These are phyloP conservation scores for Cantharis rufa DNA, from an alignment of 2,888 invertebrate species.

Conservation along the genomic window DNA sequence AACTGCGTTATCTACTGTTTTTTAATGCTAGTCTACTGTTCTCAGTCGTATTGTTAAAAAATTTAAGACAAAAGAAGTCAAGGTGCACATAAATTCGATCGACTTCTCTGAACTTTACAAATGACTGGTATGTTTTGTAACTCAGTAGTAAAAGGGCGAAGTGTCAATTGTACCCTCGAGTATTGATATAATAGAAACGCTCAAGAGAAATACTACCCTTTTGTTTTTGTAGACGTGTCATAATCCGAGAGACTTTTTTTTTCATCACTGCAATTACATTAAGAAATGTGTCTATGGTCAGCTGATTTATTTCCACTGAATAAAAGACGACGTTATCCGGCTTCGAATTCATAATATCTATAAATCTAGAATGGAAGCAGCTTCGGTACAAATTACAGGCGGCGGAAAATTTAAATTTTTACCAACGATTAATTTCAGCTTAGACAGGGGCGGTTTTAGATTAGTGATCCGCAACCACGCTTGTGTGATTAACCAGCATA, in stretches of 20 bases:
- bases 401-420: neutral
- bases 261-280: neutral
- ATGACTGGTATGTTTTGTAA: constrained; percentile 25
- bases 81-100: constrained; percentile 28
- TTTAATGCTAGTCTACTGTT: neutral
- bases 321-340: neutral
- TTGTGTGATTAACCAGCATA: neutral
- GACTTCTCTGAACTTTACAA: constrained; percentile 30
- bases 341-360: neutral
- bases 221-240: constrained; percentile 24
- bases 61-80: constrained; percentile 28
- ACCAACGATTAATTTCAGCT: neutral
- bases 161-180: constrained; percentile 34
- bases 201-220: constrained; percentile 24
- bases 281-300: neutral
- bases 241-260: constrained; percentile 8
- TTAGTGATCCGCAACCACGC: neutral
- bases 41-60: constrained; percentile 20
- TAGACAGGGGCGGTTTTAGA: neutral
- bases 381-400: neutral
- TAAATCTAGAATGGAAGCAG: neutral
- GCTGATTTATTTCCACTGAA: neutral
- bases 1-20: neutral
- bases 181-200: constrained; percentile 24
- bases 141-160: constrained; percentile 16